Base-by-base conservation (phyloP, 2,113 vertebrate genomes). In the Lophochroa leadbeateri region DNA sequence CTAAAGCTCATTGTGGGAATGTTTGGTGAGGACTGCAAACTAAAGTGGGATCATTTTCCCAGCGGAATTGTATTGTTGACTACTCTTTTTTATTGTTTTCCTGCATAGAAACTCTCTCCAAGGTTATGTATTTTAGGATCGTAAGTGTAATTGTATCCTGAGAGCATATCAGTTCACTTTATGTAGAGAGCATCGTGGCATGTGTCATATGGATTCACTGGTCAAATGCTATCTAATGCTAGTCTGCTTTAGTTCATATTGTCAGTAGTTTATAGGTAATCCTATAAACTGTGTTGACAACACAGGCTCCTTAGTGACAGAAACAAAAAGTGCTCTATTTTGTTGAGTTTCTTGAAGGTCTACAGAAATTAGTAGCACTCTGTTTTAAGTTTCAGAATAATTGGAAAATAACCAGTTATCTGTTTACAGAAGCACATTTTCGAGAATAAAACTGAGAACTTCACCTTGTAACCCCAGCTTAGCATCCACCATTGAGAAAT, bases 171-270 rank as follows among this genome's bases (percentile, higher is more conserved):
- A 98, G 96, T 86, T 97, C 86, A 95, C 93, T 96, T 97, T 96
- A 76, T 96, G 92, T 85, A 85, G 89, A 97, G 92, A 95, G 68
- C 91, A 96, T 96, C 69, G 27, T 90, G 95, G 96, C 96, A 97
- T 93, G 94, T 97, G 96, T 97, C 97, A 97, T 97, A 97, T 97
- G 97, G 97, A 97, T 96, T 98, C 97, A 95, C 81, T 97, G 97
- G 96, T 97, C 97, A 97, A 95, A 92, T 96, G 90, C 94, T 97
- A 31, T 96, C 94, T 92, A 86, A 69, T 87, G 64, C 95, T 97
- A 93, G 96, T 97, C 94, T 97, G 92, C 97, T 80, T 94, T 97
- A 82, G 91, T 87, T 97, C 93, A 86, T 84, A 44, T 91, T 97
- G 94, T 85, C 65, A 69, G 78, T 86, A 68, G 74, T 83, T 87